phyloP scores from a whole-genome alignment of 2,888 invertebrate species.

The Gasteruption jaculator region DNA sequence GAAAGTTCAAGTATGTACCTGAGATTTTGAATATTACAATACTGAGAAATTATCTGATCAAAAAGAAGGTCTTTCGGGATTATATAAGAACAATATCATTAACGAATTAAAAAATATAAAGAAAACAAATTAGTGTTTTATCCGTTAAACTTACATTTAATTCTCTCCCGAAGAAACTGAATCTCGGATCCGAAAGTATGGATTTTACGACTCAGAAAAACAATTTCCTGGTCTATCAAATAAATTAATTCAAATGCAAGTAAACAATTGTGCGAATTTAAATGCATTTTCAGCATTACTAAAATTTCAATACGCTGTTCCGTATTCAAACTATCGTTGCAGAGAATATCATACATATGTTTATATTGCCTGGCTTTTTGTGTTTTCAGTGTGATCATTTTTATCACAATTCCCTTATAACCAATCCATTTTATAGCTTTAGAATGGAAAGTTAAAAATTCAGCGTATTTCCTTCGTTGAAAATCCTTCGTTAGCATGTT shows the following conservation, averaged over 20 bases:
- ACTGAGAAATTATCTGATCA: too few relatives aligned
- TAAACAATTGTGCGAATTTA: constrained; percentile 59
- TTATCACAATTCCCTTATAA: constrained; percentile 65
- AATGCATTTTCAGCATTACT: constrained; percentile 64
- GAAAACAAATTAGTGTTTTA: background rate
- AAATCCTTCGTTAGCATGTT: constrained; percentile 60
- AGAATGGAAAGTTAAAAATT: constrained; percentile 65
- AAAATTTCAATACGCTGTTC: constrained; percentile 69
- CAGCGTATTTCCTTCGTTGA: constrained; percentile 58
- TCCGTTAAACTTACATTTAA: constrained; percentile 43
- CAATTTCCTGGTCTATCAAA: constrained; percentile 69
- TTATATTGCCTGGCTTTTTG: constrained; percentile 74
- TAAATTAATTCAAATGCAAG: constrained; percentile 59
- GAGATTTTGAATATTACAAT: too few relatives aligned
- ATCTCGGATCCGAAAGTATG: constrained; percentile 59
- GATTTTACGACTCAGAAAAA: constrained; percentile 63
- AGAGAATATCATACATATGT: constrained; percentile 67
- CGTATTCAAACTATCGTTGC: constrained; percentile 56
- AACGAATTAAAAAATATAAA: constrained; percentile 7
- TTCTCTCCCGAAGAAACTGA: constrained; percentile 64
- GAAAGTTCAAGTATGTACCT: background rate
- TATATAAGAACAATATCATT: background rate
- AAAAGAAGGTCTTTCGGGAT: background rate
- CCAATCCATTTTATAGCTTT: constrained; percentile 74
- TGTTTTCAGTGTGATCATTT: constrained; percentile 78